Conservation (phyloP, 2,888 invertebrate species). For the Micropterix aruncella region DNA sequence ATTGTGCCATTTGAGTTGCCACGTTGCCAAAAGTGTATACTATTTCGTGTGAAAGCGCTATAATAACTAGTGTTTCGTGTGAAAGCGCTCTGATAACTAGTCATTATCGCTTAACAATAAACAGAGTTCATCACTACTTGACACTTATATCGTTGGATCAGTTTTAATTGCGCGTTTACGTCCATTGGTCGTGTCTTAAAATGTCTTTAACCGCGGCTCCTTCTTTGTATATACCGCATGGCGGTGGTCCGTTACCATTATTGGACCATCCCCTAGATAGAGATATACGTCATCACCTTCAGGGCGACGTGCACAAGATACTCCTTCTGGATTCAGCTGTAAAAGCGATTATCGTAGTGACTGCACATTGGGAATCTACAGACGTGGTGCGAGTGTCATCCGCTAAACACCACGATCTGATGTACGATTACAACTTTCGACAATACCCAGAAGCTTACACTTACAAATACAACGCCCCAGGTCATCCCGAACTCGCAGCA, state of each 20-base stretch:
- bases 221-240: constrained; percentile 1
- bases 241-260: neutral
- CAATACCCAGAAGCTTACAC: neutral
- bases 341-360: neutral
- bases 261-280: neutral
- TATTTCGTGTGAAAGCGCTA: too few relatives aligned
- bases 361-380: neutral
- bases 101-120: too few relatives aligned
- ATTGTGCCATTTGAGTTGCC: too few relatives aligned
- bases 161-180: too few relatives aligned
- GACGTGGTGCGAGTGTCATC: neutral
- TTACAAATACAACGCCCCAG: neutral
- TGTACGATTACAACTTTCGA: neutral
- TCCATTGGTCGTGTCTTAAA: too few relatives aligned
- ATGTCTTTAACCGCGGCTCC: neutral
- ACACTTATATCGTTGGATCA: too few relatives aligned
- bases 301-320: neutral
- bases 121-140: too few relatives aligned
- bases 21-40: too few relatives aligned
- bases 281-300: neutral
- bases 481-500: neutral
- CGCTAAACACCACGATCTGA: neutral
- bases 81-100: too few relatives aligned
- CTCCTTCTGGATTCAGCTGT: neutral
- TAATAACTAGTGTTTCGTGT: too few relatives aligned